Conservation (phyloP, 2,113 vertebrate genomes). For the Leptodactylus fuscus region DNA sequence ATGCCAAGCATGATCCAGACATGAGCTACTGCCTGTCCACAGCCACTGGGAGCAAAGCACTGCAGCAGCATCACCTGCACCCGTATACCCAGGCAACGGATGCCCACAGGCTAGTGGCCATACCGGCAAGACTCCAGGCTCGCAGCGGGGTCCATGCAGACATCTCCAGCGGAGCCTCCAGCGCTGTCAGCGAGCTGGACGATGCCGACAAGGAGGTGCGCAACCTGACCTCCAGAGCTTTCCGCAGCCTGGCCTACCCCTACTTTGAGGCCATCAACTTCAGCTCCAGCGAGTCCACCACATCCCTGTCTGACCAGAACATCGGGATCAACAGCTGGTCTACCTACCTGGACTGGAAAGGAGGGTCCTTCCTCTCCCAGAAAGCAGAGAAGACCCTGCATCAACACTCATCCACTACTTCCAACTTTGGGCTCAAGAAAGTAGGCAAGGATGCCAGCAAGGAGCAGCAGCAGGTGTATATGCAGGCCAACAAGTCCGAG, state of each 20-base stretch:
- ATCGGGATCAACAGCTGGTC: constrained; percentile 87
- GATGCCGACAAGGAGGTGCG: constrained; percentile 96
- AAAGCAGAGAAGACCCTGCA: constrained; percentile 72
- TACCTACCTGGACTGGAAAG: constrained; percentile 89
- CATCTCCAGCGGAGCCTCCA: constrained; percentile 89
- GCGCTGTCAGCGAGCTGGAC: constrained; percentile 91
- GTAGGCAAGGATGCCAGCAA: not conserved
- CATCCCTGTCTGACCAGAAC: constrained; percentile 79
- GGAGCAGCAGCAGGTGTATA: constrained; percentile 69
- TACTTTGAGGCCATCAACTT: constrained; percentile 86
- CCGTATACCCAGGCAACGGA: constrained; percentile 40
- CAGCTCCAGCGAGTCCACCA: constrained; percentile 88
- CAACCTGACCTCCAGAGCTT: constrained; percentile 87
- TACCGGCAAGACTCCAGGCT: constrained; percentile 83
- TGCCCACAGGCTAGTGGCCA: constrained; percentile 62
- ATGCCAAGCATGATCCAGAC: constrained; percentile 84
- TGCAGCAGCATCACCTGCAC: constrained; percentile 66
- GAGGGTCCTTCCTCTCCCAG: constrained; percentile 77
- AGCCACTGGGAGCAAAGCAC: constrained; percentile 71
- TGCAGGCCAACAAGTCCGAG: constrained; percentile 75
- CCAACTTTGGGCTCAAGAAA: constrained; percentile 50
- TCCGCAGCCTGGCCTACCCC: constrained; percentile 91
- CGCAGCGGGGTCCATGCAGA: constrained; percentile 79
- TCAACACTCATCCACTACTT: constrained; percentile 55
- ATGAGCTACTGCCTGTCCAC: constrained; percentile 80